Evolutionary conservation across 2,113 vertebrate genomes (phyloP).

Genomic region (Lasiurus cinereus): DNA sequence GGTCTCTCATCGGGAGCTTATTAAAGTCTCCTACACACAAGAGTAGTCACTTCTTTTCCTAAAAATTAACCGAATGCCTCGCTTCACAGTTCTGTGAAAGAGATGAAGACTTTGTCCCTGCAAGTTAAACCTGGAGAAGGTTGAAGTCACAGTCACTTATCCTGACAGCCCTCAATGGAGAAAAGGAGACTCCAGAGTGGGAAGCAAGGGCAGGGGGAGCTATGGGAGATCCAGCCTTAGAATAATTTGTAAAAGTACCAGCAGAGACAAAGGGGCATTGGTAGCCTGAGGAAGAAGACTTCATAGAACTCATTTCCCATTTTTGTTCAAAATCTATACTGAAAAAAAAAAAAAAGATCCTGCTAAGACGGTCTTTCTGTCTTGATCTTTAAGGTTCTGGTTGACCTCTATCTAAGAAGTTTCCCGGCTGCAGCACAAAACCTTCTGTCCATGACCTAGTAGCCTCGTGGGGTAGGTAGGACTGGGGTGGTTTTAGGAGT

Average conservation of each 20-base stretch:
- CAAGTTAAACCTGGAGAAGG: neutral
- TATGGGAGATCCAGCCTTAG: no score
- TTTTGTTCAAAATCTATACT: neutral
- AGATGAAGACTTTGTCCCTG: neutral
- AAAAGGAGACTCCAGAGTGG: neutral
- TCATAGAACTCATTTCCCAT: neutral
- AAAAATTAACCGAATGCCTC: neutral
- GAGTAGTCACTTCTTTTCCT: neutral
- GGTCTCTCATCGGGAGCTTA: neutral
- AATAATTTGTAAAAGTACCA: neutral
- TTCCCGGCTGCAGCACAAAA: neutral
- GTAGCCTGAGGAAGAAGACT: neutral
- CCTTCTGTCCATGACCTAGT: neutral
- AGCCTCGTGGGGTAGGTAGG: rapidly evolving
- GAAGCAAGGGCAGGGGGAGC: rapidly evolving
- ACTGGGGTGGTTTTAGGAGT: rapidly evolving
- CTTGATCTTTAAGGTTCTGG: neutral
- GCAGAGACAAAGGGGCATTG: neutral
- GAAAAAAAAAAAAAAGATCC: constrained; percentile 26
- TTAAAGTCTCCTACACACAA: neutral
- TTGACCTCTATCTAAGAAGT: neutral
- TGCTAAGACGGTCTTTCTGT: neutral
- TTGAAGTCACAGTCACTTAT: neutral
- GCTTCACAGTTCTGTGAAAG: neutral
- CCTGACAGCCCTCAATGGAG: neutral